Percentiles rank a stretch among this genome's conserved stretches.
Evolutionary conservation across 2,797 vertebrate genomes (phyloP).

Genomic region (Leptodactylus fallax): DNA sequence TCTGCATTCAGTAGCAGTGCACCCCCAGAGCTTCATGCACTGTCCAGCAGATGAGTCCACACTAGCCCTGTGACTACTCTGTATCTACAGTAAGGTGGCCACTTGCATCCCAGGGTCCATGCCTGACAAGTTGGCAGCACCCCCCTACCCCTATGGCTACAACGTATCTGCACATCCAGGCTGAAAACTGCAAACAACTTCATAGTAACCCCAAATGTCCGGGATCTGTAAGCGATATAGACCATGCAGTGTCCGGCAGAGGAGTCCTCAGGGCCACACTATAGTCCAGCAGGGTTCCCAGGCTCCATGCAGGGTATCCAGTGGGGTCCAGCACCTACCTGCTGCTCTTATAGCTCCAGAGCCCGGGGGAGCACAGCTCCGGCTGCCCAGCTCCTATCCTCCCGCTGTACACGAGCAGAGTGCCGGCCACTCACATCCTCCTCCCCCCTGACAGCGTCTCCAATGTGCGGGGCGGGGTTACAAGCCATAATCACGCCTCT

Average conservation of each 20-base stretch:
- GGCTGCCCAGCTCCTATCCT: conserved; percentile 51
- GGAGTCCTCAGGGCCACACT: neutral
- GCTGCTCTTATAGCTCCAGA: conserved; percentile 22
- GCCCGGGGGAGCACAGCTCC: conserved; percentile 28
- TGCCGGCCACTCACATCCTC: conserved; percentile 14
- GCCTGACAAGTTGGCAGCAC: too few species aligned
- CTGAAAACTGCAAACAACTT: neutral
- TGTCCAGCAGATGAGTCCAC: neutral
- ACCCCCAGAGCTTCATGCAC: neutral
- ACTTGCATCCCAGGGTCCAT: too few species aligned
- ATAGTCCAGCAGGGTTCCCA: neutral
- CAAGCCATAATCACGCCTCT: conserved; percentile 30
- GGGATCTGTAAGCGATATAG: neutral
- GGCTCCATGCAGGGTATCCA: neutral
- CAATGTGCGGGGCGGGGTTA: conserved; percentile 36
- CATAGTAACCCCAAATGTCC: neutral
- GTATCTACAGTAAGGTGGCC: neutral
- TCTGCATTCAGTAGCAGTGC: too few species aligned
- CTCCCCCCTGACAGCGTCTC: conserved; percentile 25
- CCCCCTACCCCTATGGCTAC: neutral
- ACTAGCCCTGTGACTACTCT: neutral
- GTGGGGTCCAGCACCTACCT: conserved; percentile 23
- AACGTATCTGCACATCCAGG: neutral
- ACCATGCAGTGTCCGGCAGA: neutral
- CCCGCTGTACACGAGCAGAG: conserved; percentile 29